Base-by-base conservation (phyloP, 2,888 invertebrate genomes). In the Tipula helvola region DNA sequence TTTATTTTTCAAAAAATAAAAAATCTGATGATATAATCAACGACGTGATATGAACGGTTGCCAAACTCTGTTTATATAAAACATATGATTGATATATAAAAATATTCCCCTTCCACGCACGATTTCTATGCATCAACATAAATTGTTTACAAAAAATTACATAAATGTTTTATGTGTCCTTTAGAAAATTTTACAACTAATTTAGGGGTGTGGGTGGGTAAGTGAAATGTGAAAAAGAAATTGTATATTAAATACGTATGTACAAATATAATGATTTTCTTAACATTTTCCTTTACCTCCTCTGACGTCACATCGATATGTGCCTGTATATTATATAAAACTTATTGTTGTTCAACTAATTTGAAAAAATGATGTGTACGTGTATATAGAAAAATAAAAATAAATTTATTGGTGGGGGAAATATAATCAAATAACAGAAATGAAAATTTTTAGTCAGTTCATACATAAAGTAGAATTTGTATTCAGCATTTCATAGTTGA, bases 401-500 rank as follows among this genome's bases (percentile, higher is more conserved):
- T n/a, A 71, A 28, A 28, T 71, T 71, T 28, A 28, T 84, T 84
- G 84, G 84, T 84, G 84, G 84, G 84, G 71, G 71, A 71, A 71
- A 71, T 71, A 71, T 71, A 71, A 71, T 71, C 71, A 71, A 71
- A 71, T 71, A 71, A 71, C 71, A 71, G 71, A 71, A 71, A 71
- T 71, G 71, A 71, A 71, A 71, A 71, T 71, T 71, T 71, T 71
- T 71, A 71, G 71, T 28, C 71, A 71, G 28, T 71, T 71, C 71
- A 71, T 71, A 84, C 84, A 84, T 84, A 84, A 84, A 84, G 36
- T 84, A 84, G 41, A 84, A 84, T 84, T 85, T 85, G 12, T 42
- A 85, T 85, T 85, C 85, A 85, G 85, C 91, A 91, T 91, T 91
- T 91, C 91, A 90, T 89, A 90, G 91, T 91, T 90, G 90, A 90